Evolutionary conservation across 1,140 invertebrate genomes (phyloP).

Genomic region (Manduca sexta): DNA sequence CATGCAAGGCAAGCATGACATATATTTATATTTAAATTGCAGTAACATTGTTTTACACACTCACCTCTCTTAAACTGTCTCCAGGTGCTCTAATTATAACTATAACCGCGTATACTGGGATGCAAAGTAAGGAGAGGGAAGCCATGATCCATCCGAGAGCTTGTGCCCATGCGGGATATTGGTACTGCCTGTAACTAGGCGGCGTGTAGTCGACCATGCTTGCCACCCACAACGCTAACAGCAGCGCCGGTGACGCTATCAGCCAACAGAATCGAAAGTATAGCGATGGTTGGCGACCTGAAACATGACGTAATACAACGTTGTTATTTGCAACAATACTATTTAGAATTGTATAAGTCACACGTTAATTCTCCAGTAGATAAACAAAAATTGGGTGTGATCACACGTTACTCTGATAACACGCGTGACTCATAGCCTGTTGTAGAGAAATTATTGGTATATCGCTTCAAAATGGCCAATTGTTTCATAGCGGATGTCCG

Average conservation of each 20-base stretch:
- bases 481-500: too few relatives aligned
- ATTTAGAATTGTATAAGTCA: not conserved
- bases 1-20: too few relatives aligned
- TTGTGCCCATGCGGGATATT: constrained; percentile 89
- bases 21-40: too few relatives aligned
- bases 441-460: too few relatives aligned
- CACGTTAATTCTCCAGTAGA: not conserved
- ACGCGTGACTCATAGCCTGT: too few relatives aligned
- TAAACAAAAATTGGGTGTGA: too few relatives aligned
- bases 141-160: constrained; percentile 91
- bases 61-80: constrained; percentile 81
- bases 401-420: too few relatives aligned
- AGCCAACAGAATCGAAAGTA: constrained; percentile 93
- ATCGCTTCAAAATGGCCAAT: too few relatives aligned
- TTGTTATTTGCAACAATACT: not conserved
- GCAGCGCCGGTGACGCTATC: constrained; percentile 83
- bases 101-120: constrained; percentile 86
- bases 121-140: constrained; percentile 86
- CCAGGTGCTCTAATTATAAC: constrained; percentile 82
- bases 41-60: constrained; percentile 1
- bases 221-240: constrained; percentile 91
- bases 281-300: constrained; percentile 77
- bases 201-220: constrained; percentile 90
- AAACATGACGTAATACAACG: constrained; percentile 6
- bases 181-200: constrained; percentile 84